Base-by-base conservation (phyloP, 2,113 vertebrate species). In the Austrofundulus limnaeus region DNA sequence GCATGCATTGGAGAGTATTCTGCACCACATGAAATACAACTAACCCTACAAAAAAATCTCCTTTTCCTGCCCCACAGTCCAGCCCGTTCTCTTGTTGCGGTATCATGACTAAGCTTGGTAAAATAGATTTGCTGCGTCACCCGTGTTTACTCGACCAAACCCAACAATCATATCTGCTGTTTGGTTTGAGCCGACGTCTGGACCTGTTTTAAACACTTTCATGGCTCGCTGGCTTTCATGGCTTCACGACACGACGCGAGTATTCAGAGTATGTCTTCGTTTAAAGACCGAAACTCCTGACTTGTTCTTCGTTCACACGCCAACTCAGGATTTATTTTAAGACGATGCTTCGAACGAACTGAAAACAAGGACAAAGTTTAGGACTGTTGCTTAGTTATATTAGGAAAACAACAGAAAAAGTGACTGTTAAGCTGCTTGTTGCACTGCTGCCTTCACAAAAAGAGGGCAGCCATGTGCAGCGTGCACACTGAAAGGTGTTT, bases 331-430 rank as follows among this genome's bases (percentile, higher is more conserved):
- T 8, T 19, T 20, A 24, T 28, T 19, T 13, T 15, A 13, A 46
- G 42, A 11, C 12, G 9, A 10, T 24, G 38, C 57, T 43, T 37
- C 3, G 57, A 24, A 14, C 12, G n/a, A n/a, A 39, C 21, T n/a
- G 47, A 48, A 57, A 77, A 25, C 47, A n/a, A 51, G 31, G 31
- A 34, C 31, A 34, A 34, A 34, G 31, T 34, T 34, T 34, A 34
- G 6, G 31, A 34, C 31, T 34, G 31, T 34, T 5, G 31, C 31
- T 2, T 9, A 34, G 31, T 34, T 8, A 34, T 34, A 9, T 9
- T 34, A 34, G 31, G 31, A 34, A 34, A 34, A 34, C 31, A 34
- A 34, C 5, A 2, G 10, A 34, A 34, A 34, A 10, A 8, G 31
- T 9, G 31, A 34, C 6, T 5, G 31, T 34, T 34, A 9, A 5